Base-by-base conservation (phyloP, 1,140 invertebrate species). In the Lepidurus arcticus region DNA sequence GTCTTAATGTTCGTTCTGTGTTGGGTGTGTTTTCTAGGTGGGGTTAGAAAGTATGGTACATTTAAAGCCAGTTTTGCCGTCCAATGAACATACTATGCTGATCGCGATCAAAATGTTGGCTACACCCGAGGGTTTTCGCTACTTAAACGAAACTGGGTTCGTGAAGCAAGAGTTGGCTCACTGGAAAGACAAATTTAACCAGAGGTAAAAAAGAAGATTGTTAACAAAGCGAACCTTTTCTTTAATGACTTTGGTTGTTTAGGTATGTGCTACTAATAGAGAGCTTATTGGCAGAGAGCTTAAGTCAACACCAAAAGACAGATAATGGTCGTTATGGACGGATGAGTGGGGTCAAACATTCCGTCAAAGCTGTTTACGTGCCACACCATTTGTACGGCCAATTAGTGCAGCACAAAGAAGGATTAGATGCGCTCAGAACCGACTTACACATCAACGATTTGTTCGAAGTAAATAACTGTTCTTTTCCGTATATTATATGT, bases 211-310 rank as follows among this genome's bases (percentile, higher is more conserved):
- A 26, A 26, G 2, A 4, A 34, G 34, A 0, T 34, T 34, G 34
- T 34, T 34, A 4, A 0, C 2, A 34, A 34, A 34, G 34, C 34
- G 3, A 34, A 34, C 34, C 0, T 34, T 34, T 34, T 34, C 34
- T 34, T 34, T 34, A 34, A 34, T 4, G 34, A 34, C 34, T 34
- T 34, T 34, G 2, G 34, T 4, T 34, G 34, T 34, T 34, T 34
- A 91, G 91, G 80, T 98, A 98, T 85, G 94, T 97, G 0, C 89
- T 92, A 7, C 85, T 97, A 7, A 90, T 98, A 24, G 96, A 98
- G 85, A 91, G 92, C 47, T 90, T 92, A 45, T 90, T 96, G 76
- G 93, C 95, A 83, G 93, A 97, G 84, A 90, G 92, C 16, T 84
- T 98, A 78, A 96, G 94, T 6, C 88, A 93, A 34, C 91, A 95